Conservation (phyloP, 2,888 invertebrate species). For the Nemurella pictetii region DNA sequence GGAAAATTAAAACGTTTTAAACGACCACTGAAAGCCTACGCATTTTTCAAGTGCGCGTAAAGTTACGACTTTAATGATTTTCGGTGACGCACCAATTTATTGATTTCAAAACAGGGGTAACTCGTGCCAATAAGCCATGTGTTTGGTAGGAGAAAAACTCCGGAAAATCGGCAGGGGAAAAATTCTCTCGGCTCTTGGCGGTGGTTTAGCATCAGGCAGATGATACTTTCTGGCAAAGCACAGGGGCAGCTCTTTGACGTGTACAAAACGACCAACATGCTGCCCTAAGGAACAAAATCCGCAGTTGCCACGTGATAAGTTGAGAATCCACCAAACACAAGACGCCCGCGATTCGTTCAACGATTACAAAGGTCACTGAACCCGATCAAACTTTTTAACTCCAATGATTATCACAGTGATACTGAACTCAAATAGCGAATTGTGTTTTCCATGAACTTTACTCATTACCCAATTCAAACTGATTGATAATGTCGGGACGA, state of each 20-base stretch:
- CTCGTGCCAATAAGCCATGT: no score
- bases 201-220: no score
- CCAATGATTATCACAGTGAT: background rate
- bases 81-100: background rate
- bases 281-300: no score
- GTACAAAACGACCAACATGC: no score
- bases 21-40: background rate
- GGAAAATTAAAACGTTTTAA: background rate
- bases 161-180: no score
- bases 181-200: no score
- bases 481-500: slow-evolving; percentile 12
- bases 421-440: background rate
- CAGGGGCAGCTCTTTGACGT: no score
- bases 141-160: no score
- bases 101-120: background rate
- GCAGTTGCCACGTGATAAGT: background rate
- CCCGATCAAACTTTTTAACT: background rate
- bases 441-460: slow-evolving; percentile 22
- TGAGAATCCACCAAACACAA: background rate
- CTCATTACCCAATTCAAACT: slow-evolving; percentile 26
- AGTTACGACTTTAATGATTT: no score
- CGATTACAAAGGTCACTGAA: slow-evolving; percentile 24
- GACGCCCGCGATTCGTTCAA: background rate
- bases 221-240: no score
- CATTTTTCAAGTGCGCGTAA: background rate